These are phyloP conservation scores for Lontra canadensis DNA, from an alignment of 2,113 vertebrate genomes.

Conservation along the genomic window DNA sequence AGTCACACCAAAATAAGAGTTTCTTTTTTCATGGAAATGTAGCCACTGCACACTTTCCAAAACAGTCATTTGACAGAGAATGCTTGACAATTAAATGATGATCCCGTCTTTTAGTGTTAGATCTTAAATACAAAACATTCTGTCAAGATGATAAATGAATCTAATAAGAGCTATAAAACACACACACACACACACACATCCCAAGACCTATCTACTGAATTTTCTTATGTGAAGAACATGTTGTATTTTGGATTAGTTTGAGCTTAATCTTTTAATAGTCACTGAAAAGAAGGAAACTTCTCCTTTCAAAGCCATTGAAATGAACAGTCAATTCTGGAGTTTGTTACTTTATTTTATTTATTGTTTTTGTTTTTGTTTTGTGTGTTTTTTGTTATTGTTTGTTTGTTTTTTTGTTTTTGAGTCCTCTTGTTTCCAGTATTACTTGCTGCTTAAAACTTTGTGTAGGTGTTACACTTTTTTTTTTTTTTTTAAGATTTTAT, in stretches of 20 bases:
- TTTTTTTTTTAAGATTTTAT: background rate
- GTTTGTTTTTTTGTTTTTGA: background rate
- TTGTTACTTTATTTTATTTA: too few relatives aligned
- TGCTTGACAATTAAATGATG: constrained; percentile 48
- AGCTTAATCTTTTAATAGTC: background rate
- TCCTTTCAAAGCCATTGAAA: background rate
- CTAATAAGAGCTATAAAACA: constrained; percentile 6
- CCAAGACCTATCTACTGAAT: background rate
- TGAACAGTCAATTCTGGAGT: background rate
- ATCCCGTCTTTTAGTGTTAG: background rate
- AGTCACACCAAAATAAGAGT: constrained; percentile 3
- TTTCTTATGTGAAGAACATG: background rate
- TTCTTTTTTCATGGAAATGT: background rate
- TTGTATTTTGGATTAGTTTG: background rate
- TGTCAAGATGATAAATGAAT: constrained; percentile 59
- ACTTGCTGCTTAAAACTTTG: background rate
- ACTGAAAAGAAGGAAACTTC: background rate
- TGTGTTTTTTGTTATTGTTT: too few relatives aligned
- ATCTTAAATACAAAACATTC: constrained; percentile 22
- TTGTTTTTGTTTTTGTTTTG: background rate
- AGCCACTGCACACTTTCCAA: background rate
- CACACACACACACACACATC: background rate
- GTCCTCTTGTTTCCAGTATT: background rate
- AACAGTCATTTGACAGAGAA: constrained; percentile 3
- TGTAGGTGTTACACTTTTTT: background rate